Evolutionary conservation across 2,888 invertebrate species (phyloP), one percentile per base, ranked within the genome.

Genomic region (Gymnocheta viridis): DNA sequence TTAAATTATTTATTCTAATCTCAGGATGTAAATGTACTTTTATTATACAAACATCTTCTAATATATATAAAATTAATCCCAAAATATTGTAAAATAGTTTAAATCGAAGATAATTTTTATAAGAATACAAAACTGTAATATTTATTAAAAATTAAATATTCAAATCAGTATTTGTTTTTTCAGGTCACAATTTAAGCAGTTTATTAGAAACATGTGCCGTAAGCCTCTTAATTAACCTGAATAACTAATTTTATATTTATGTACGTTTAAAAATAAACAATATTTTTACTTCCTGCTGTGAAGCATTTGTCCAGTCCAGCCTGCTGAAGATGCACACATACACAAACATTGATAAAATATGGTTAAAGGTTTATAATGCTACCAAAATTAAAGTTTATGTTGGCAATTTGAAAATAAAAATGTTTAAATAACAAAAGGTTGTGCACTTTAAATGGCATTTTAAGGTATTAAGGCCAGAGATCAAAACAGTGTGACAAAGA

Each of bases 371-470:
- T 14, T 38, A 12, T 44, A 44, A 14, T 9, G 41, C 10, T 44
- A 47, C 56, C 62, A 32, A 81, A 73, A 74, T 73, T 77, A 54
- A 81, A 67, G 77, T 81, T 82, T 74, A 72, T 80, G 70, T 66
- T 77, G 67, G 78, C 70, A 82, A 85, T 81, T 85, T 66, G 5
- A 4, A 47, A 56, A 41, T 14, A 19, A 38, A 22, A 70, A 29
- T n/a, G 17, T 29, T n/a, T n/a, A 51, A 69, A 38, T 7, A 32
- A 1, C n/a, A 54, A 54, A 54, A 54, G 27, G n/a, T 54, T 54
- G 7, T n/a, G 9, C 19, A 76, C 24, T 70, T 27, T 24, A 32
- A 35, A 24, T 35, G 19, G 4, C 24, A 60, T 24, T 70, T 32
- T 41, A 32, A 66, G 49, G 60, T 35, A 70, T 29, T n/a, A 6